Evolutionary conservation across 64 coral and sea anemone species (phyloP).

Genomic region (Stichodactyla mertensii): DNA sequence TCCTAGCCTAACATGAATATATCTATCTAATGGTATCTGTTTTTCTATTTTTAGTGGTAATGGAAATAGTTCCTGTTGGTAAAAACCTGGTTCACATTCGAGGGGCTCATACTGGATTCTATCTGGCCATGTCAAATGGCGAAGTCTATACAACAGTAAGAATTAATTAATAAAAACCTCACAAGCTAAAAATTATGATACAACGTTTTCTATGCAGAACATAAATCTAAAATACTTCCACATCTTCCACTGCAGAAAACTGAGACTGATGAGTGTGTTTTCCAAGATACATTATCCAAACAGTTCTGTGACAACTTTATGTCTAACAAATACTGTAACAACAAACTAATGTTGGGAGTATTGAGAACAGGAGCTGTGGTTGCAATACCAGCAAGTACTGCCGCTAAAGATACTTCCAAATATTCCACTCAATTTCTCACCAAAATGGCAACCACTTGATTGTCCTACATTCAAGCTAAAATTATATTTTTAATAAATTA

Average conservation of each 20-base stretch:
- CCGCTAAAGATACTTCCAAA: background rate
- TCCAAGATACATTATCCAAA: slow-evolving; percentile 30
- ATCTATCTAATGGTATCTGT: background rate
- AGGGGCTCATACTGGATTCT: slow-evolving; percentile 59
- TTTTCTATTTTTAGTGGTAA: slow-evolving; percentile 38
- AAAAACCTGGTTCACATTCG: slow-evolving; percentile 41
- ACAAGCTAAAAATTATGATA: background rate
- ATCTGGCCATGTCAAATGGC: slow-evolving; percentile 47
- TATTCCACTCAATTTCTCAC: background rate
- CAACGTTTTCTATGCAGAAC: too few relatives aligned
- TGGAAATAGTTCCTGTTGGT: slow-evolving; percentile 63
- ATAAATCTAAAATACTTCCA: background rate
- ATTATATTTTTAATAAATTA: background rate
- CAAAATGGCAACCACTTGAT: background rate
- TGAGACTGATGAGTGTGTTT: slow-evolving; percentile 40
- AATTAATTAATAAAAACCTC: background rate
- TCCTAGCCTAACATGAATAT: background rate
- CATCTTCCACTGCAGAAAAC: slow-evolving; percentile 18
- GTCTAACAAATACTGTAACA: slow-evolving; percentile 28
- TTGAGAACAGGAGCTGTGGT: slow-evolving; percentile 19
- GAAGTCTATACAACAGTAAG: slow-evolving; percentile 62
- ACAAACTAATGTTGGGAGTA: slow-evolving; percentile 9
- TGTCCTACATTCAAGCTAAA: background rate
- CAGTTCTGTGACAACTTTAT: slow-evolving; percentile 52
- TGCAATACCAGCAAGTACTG: background rate